These are phyloP conservation scores for Gracilinanus agilis DNA, from an alignment of 2,113 vertebrate species.

Conservation along the genomic window DNA sequence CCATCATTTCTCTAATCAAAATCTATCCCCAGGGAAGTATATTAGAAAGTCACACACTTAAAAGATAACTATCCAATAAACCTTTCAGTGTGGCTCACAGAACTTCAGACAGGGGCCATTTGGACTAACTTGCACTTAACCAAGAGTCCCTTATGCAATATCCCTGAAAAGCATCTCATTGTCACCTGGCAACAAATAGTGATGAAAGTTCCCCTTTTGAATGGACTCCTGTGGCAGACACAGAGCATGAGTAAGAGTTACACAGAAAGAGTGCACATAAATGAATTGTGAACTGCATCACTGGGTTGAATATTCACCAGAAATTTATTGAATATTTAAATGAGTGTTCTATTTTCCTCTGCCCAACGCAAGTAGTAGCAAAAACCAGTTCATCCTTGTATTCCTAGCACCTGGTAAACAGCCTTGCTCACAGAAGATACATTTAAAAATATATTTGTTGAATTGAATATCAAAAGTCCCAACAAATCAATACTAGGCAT, in stretches of 20 bases:
- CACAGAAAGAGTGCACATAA: not conserved
- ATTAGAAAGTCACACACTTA: constrained; percentile 25
- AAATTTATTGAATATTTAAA: not conserved
- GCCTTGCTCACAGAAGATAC: not conserved
- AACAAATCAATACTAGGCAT: not conserved
- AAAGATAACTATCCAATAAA: not conserved
- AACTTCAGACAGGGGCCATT: not conserved
- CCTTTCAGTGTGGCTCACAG: not conserved
- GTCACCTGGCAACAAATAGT: not conserved
- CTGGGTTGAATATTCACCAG: not conserved
- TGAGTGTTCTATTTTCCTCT: not conserved
- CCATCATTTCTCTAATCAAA: constrained; percentile 21
- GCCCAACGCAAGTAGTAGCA: not conserved
- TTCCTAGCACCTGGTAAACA: not conserved
- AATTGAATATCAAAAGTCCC: not conserved
- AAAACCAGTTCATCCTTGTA: not conserved
- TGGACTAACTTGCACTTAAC: not conserved
- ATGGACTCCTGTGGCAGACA: not conserved
- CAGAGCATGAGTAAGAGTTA: not conserved
- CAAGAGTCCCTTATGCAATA: not conserved
- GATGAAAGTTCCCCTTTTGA: not conserved
- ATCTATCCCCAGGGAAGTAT: not conserved
- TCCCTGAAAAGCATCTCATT: not conserved
- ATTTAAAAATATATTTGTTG: not conserved
- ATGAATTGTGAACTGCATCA: not conserved